phyloP scores from a whole-genome alignment of 2,113 vertebrate species.

The Crypturellus undulatus region DNA sequence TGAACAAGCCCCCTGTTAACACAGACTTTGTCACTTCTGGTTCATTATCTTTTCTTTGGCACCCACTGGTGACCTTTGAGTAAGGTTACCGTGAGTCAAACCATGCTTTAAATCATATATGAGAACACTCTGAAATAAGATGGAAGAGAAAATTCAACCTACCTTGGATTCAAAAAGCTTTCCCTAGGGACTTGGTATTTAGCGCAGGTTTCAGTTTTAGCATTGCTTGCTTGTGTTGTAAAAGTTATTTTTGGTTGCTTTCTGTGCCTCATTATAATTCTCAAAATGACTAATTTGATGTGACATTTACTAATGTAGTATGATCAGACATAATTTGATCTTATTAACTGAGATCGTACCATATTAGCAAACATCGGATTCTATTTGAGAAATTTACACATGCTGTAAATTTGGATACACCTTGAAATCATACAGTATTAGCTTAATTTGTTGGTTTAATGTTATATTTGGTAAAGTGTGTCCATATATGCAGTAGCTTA shows the following conservation, averaged over 20 bases:
- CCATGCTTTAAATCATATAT: neutral
- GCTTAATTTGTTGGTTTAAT: slow-evolving; percentile 61
- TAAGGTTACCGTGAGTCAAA: neutral
- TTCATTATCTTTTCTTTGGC: neutral
- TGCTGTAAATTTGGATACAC: slow-evolving; percentile 61
- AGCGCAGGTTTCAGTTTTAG: slow-evolving; percentile 10
- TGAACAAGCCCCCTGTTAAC: neutral
- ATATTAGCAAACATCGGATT: slow-evolving; percentile 76
- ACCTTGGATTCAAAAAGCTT: neutral
- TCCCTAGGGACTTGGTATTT: slow-evolving; percentile 28
- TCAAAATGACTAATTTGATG: slow-evolving; percentile 76
- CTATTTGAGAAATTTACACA: slow-evolving; percentile 69
- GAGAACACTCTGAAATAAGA: neutral
- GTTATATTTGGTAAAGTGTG: slow-evolving; percentile 33
- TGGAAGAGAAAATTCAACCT: neutral
- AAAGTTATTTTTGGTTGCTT: slow-evolving; percentile 75
- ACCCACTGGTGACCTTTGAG: neutral
- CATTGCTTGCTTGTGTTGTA: slow-evolving; percentile 61
- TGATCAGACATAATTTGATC: slow-evolving; percentile 79
- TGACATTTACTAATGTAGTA: slow-evolving; percentile 77
- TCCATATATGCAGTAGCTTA: neutral
- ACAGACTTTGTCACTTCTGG: neutral
- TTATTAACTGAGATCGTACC: slow-evolving; percentile 74
- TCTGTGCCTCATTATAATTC: slow-evolving; percentile 65
- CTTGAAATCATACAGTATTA: slow-evolving; percentile 66